A percentile compares a stretch with the other conserved stretches of the same genome.
phyloP scores from a whole-genome alignment of 2,888 invertebrate genomes.

The Platynereis dumerilii region DNA sequence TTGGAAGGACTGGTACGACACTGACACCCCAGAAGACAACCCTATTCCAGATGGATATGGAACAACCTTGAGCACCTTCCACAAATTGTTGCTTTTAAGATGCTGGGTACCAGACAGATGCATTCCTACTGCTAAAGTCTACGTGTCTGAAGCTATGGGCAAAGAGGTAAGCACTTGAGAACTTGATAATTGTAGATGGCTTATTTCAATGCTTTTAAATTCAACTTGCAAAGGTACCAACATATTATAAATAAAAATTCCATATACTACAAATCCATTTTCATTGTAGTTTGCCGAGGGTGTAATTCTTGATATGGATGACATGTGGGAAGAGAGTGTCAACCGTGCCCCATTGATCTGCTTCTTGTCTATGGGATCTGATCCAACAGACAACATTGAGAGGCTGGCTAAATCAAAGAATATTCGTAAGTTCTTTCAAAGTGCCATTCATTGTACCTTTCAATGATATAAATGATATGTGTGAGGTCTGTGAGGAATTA shows the following conservation, averaged over 20 bases:
- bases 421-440: slow-evolving; percentile 74
- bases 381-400: slow-evolving; percentile 94
- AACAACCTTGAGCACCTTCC: slow-evolving; percentile 58
- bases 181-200: too few species aligned
- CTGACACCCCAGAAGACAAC: slow-evolving; percentile 62
- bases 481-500: too few species aligned
- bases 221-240: too few species aligned
- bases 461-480: too few species aligned
- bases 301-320: slow-evolving; percentile 88
- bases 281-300: slow-evolving; percentile 75
- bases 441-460: too few species aligned
- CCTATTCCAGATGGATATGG: slow-evolving; percentile 62
- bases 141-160: slow-evolving; percentile 63
- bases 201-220: too few species aligned
- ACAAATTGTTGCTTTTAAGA: slow-evolving; percentile 61
- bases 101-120: slow-evolving; percentile 63
- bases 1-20: slow-evolving; percentile 65
- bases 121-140: slow-evolving; percentile 63
- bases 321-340: slow-evolving; percentile 88
- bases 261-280: too few species aligned
- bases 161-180: slow-evolving; percentile 41
- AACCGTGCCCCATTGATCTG: slow-evolving; percentile 88
- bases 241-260: too few species aligned
- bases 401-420: slow-evolving; percentile 84
- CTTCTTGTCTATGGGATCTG: slow-evolving; percentile 92